Percentiles rank a stretch among this genome's conserved stretches.
phyloP scores from a whole-genome alignment of 1,140 invertebrate genomes.

The Saxidomus purpurata region DNA sequence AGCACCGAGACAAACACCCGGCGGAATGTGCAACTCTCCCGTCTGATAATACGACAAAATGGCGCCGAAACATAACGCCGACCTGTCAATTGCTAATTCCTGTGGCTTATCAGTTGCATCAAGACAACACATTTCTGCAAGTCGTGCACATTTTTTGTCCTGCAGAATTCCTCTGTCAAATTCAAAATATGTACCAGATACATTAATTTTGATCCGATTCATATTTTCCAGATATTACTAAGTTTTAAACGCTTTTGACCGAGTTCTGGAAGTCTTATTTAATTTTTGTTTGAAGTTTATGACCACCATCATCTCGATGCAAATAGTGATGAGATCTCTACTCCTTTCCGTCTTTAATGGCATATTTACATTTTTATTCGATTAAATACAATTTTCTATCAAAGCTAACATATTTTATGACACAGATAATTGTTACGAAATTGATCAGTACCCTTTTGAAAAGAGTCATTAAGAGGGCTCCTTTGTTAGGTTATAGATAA shows the following conservation, averaged over 20 bases:
- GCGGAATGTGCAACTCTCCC: constrained; percentile 77
- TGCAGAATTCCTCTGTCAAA: constrained; percentile 21
- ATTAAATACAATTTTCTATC: too few species aligned
- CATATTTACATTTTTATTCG: too few species aligned
- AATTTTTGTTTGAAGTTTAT: not conserved
- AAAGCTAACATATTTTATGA: too few species aligned
- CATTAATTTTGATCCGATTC: constrained; percentile 39
- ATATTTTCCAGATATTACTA: not conserved
- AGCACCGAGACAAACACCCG: constrained; percentile 70
- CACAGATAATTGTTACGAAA: too few species aligned
- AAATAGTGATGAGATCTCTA: too few species aligned
- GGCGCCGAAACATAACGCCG: constrained; percentile 69
- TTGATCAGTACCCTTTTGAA: too few species aligned
- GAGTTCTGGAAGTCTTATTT: not conserved
- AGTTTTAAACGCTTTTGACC: not conserved
- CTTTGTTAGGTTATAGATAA: too few species aligned
- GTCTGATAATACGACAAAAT: constrained; percentile 76
- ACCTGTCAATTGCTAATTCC: constrained; percentile 58
- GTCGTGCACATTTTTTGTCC: not conserved
- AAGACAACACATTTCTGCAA: not conserved
- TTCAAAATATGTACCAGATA: constrained; percentile 44
- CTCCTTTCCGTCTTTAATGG: too few species aligned
- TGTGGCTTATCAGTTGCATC: not conserved
- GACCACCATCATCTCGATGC: too few species aligned
- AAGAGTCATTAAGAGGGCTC: too few species aligned